A percentile compares a stretch with the other conserved stretches of the same genome.
Evolutionary conservation across 2,797 vertebrate species (phyloP).

Genomic region (Calcarius lapponicus): DNA sequence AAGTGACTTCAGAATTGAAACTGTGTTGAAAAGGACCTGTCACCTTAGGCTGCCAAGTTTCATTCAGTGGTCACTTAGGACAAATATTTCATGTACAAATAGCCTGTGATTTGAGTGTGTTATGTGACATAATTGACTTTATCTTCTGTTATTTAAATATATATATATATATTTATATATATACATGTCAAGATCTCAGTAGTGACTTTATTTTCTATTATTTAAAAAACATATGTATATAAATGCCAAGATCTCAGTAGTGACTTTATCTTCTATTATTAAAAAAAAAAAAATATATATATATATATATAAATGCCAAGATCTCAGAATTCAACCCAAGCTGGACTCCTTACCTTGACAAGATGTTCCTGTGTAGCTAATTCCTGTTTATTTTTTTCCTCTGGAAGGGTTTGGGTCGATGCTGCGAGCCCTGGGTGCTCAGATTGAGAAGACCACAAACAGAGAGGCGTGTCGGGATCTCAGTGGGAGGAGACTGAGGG

Average conservation of each 20-base stretch:
- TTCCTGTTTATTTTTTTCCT: neutral
- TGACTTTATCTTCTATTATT: neutral
- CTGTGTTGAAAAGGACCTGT: neutral
- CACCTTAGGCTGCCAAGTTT: neutral
- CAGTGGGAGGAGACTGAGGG: constrained; percentile 91
- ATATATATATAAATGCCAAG: neutral
- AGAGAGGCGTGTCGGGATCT: constrained; percentile 94
- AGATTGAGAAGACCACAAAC: constrained; percentile 98
- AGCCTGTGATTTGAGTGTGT: neutral
- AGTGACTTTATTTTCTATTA: neutral
- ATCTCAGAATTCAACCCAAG: neutral
- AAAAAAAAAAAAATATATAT: neutral
- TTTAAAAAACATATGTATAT: neutral
- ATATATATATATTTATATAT: too few species aligned
- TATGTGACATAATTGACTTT: neutral
- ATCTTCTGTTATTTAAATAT: neutral
- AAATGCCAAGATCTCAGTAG: neutral
- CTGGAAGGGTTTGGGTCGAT: constrained; percentile 93
- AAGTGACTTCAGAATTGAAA: neutral
- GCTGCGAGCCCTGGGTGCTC: constrained; percentile 94
- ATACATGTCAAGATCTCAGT: neutral
- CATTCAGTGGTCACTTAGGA: rapidly evolving
- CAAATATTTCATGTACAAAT: neutral
- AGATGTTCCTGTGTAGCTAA: neutral
- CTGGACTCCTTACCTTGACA: neutral